Evolutionary conservation across 2,888 invertebrate genomes (phyloP).

Genomic region (Pollenia amentaria): DNA sequence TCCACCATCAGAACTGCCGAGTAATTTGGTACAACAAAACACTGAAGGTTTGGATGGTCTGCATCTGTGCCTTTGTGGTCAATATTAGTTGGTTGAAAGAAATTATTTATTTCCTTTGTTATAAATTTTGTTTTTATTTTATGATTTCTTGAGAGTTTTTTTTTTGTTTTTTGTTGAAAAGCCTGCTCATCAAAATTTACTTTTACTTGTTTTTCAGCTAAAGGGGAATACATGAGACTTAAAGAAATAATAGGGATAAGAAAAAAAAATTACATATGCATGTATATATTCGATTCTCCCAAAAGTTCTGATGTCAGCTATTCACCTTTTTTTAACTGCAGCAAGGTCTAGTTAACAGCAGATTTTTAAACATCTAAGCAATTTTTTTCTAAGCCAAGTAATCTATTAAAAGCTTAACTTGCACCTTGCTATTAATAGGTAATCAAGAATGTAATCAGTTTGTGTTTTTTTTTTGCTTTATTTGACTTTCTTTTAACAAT

Average conservation of each 20-base stretch:
- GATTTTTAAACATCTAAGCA: no score
- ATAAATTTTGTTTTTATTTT: not conserved
- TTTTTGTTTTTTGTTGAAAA: not conserved
- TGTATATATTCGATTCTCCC: not conserved
- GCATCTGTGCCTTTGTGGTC: constrained; percentile 27
- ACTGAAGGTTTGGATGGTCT: not conserved
- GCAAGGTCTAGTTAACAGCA: no score
- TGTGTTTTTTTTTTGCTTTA: no score
- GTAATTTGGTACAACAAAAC: no score
- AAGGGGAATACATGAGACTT: not conserved
- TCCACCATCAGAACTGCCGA: no score
- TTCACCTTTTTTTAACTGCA: no score
- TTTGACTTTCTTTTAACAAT: no score
- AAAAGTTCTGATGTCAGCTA: no score
- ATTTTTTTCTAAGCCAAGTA: no score
- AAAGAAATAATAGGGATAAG: not conserved
- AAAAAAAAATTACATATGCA: constrained; percentile 1
- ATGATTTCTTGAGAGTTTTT: not conserved
- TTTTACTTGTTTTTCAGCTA: constrained; percentile 2
- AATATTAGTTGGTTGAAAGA: not conserved
- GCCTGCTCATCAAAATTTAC: constrained; percentile 8
- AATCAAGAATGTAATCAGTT: no score
- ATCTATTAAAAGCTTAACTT: no score
- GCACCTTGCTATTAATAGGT: no score
- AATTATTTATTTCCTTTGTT: constrained; percentile 1